phyloP scores from a whole-genome alignment of 2,797 vertebrate species.

The Melanogrammus aeglefinus region DNA sequence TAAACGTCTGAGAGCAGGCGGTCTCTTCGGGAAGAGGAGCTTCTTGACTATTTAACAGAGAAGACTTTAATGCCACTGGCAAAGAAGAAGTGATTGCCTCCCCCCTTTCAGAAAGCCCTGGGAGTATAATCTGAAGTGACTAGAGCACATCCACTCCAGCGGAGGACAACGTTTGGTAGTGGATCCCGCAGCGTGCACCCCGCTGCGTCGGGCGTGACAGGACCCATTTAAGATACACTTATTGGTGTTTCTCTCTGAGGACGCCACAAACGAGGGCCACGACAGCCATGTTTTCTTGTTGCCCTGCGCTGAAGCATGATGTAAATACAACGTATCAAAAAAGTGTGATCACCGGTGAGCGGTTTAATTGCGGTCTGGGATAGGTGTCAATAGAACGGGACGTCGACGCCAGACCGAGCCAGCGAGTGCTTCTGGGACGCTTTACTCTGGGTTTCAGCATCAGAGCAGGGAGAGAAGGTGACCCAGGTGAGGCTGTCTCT shows the following conservation, averaged over 20 bases:
- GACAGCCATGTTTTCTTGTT: constrained; percentile 20
- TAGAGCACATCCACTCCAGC: constrained; percentile 53
- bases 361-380: background rate
- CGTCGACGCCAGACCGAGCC: background rate
- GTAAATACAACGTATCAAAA: constrained; percentile 10
- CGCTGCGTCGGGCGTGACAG: constrained; percentile 29
- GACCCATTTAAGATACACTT: constrained; percentile 15
- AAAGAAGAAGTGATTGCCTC: constrained; percentile 37
- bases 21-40: constrained; percentile 35
- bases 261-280: constrained; percentile 28
- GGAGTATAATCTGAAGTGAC: constrained; percentile 55
- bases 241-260: constrained; percentile 28
- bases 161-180: constrained; percentile 39
- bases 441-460: constrained; percentile 17
- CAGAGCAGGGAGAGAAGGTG: constrained; percentile 14
- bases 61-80: constrained; percentile 55
- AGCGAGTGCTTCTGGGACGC: constrained; percentile 4
- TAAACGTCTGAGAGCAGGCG: constrained; percentile 26
- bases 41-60: constrained; percentile 55
- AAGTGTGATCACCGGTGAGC: background rate
- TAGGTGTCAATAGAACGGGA: background rate
- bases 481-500: constrained; percentile 31
- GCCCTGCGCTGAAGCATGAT: constrained; percentile 25
- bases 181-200: constrained; percentile 44
- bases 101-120: constrained; percentile 38